Base-by-base conservation (phyloP, 2,888 invertebrate species). In the Eilema griseolum region DNA sequence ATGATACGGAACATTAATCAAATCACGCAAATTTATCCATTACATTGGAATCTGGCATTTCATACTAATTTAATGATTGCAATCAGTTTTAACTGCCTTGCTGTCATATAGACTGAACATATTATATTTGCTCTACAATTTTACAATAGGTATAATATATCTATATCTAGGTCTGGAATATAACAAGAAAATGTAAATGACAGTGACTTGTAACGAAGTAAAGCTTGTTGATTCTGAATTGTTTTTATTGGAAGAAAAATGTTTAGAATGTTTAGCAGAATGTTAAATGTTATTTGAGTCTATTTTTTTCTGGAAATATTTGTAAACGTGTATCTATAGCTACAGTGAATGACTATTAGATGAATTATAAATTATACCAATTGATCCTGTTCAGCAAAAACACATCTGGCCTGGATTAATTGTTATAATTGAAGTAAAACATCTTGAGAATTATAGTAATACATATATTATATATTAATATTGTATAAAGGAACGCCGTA, bases 31-130 rank as follows among this genome's bases (percentile, higher is more conserved):
- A 62, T 28, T 16, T 31, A 26, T 61, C 31, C 7, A 31, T 61
- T 23, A 46, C 57, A 63, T 62, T 64, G n/a, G 24, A 26, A 57
- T 56, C n/a, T 67, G 28, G n/a, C n/a, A 26, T 46, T 11, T 26
- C 16, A 52, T 28, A n/a, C 46, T 28, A 28, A 52, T 26, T 4
- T 20, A 28, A 64, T 64, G 28, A 52, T 4, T 28, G n/a, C 64
- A 64, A 20, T 31, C 64, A 52, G 28, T 64, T 28, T 52, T n/a
- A 31, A 64, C 46, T 66, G 61, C 61, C 61, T 71, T 73, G 37
- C 72, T 61, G 28, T 70, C 66, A 72, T n/a, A 70, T 66, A 73
- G 78, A 79, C 78, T 76, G 74, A 81, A 69, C 60, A 57, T 57
- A 57, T 57, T 23, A 24, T 61, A 37, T 61, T 65, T 61, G 60